phyloP scores from a whole-genome alignment of 2,888 invertebrate species.

The Tetranychus truncatus region DNA sequence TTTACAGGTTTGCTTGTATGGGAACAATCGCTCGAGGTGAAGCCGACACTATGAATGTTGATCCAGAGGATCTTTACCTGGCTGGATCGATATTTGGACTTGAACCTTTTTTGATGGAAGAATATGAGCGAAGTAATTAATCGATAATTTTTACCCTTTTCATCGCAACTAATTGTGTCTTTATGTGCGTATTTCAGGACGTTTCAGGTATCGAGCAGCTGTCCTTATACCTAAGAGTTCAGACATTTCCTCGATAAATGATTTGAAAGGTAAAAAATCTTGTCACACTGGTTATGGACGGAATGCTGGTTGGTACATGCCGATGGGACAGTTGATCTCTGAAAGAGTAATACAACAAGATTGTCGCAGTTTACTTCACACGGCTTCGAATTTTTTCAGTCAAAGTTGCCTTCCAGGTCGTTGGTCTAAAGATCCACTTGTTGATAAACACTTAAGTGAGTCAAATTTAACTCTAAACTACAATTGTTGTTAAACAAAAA shows the following conservation, averaged over 20 bases:
- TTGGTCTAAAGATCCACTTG: slow-evolving; percentile 18
- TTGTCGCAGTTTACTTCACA: slow-evolving; percentile 58
- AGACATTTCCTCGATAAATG: slow-evolving; percentile 46
- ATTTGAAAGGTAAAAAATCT: slow-evolving; percentile 54
- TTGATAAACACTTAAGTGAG: slow-evolving; percentile 15
- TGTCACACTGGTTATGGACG: slow-evolving; percentile 72
- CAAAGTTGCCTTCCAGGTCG: slow-evolving; percentile 64
- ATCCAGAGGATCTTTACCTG: slow-evolving; percentile 74
- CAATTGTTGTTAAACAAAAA: not conserved
- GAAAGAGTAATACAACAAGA: slow-evolving; percentile 46
- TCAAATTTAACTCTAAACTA: not conserved
- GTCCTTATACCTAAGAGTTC: slow-evolving; percentile 53
- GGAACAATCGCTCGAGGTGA: slow-evolving; percentile 39
- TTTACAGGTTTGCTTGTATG: slow-evolving; percentile 10
- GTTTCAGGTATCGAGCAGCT: slow-evolving; percentile 55
- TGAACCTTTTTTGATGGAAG: slow-evolving; percentile 22
- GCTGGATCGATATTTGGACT: slow-evolving; percentile 35
- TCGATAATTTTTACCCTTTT: not conserved
- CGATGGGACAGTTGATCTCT: slow-evolving; percentile 54
- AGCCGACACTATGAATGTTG: slow-evolving; percentile 62
- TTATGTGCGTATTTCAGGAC: not conserved
- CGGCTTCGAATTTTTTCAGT: slow-evolving; percentile 56
- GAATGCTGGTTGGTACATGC: slow-evolving; percentile 69
- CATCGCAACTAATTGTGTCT: too few relatives aligned
- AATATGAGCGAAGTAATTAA: slow-evolving; percentile 11